Evolutionary conservation across 1,140 invertebrate genomes (phyloP).

Genomic region (Caenorhabditis briggsae): DNA sequence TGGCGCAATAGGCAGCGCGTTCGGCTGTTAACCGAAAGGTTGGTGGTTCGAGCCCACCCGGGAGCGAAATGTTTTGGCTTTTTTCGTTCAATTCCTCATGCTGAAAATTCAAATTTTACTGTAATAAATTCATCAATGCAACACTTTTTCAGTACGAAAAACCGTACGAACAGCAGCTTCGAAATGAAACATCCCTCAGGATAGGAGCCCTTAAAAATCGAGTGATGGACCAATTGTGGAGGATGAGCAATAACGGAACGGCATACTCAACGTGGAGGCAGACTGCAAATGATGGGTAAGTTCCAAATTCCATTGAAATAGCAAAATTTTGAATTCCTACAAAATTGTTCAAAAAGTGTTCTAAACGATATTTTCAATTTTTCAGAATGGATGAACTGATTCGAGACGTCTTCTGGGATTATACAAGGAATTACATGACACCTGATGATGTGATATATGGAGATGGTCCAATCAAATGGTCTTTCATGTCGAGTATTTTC

Average conservation of each 20-base stretch:
- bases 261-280: conserved; percentile 48
- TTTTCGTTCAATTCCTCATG: not conserved
- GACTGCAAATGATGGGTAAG: conserved; percentile 59
- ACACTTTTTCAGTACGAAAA: conserved; percentile 59
- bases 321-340: not conserved
- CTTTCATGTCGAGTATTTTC: conserved; percentile 76
- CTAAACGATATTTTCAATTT: not conserved
- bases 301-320: not conserved
- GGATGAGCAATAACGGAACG: conserved; percentile 64
- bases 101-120: too few species aligned
- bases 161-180: conserved; percentile 66
- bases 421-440: conserved; percentile 78
- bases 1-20: conserved; percentile 71
- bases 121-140: too few species aligned
- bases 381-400: conserved; percentile 76
- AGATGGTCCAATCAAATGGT: conserved; percentile 74
- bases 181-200: conserved; percentile 73
- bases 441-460: conserved; percentile 72
- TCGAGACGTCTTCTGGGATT: conserved; percentile 76
- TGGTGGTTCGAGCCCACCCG: conserved; percentile 78
- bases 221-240: conserved; percentile 71
- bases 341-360: too few species aligned
- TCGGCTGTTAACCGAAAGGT: conserved; percentile 78
- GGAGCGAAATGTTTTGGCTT: conserved; percentile 68
- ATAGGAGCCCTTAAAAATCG: conserved; percentile 70